These are phyloP conservation scores for Tenthredo scrophulariae DNA, from an alignment of 2,888 invertebrate species.

Conservation along the genomic window DNA sequence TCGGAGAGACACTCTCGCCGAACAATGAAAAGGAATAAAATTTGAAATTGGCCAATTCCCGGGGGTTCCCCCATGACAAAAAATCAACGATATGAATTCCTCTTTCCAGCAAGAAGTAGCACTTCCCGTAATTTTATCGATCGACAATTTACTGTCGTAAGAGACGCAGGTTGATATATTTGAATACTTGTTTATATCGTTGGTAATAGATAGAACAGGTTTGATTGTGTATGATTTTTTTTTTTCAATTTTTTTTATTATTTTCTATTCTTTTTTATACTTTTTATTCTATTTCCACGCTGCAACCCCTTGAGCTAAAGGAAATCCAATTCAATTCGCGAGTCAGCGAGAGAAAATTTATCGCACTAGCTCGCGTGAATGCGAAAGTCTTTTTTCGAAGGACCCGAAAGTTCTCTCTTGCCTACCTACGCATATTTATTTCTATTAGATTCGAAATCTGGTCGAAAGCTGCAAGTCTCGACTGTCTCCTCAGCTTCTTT, in stretches of 20 bases:
- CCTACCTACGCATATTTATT: constrained; percentile 28
- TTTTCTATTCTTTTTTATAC: not conserved
- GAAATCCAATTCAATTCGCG: constrained; percentile 71
- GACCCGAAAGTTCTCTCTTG: constrained; percentile 30
- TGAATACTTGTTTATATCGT: not conserved
- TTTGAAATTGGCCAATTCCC: not conserved
- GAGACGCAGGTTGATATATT: not conserved
- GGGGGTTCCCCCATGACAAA: not conserved
- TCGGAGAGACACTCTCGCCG: not conserved
- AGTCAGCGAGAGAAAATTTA: constrained; percentile 73
- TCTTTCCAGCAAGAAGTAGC: not conserved
- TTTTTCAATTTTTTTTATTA: not conserved
- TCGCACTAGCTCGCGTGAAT: constrained; percentile 67
- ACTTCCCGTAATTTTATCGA: not conserved
- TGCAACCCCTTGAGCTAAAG: constrained; percentile 33
- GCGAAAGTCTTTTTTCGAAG: constrained; percentile 61
- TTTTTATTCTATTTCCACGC: not conserved
- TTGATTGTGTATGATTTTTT: not conserved
- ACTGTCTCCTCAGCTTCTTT: not conserved
- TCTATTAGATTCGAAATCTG: constrained; percentile 26
- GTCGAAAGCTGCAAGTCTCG: not conserved
- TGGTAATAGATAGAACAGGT: not conserved
- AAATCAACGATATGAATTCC: constrained; percentile 8
- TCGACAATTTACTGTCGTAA: not conserved
- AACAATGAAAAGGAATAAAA: not conserved